phyloP scores from a whole-genome alignment of 2,888 invertebrate species.

The Drosophila monieri region DNA sequence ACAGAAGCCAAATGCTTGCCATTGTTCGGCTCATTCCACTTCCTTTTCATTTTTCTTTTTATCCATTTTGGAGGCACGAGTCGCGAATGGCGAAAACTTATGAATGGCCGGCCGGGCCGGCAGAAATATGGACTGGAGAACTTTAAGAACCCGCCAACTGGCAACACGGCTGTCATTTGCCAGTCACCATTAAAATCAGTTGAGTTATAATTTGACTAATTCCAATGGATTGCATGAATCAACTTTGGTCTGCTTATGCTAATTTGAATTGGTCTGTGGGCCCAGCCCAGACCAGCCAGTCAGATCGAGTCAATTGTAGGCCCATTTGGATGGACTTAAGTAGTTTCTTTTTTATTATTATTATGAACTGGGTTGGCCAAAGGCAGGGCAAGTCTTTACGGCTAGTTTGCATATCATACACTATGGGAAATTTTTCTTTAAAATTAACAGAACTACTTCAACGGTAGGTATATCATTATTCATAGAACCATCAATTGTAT shows the following conservation, averaged over 20 bases:
- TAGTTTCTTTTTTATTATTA: constrained; percentile 42
- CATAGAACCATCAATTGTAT: not conserved
- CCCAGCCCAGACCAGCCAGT: constrained; percentile 12
- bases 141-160: constrained; percentile 8
- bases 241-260: constrained; percentile 68
- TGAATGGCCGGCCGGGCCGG: constrained; percentile 26
- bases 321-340: constrained; percentile 54
- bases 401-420: constrained; percentile 43
- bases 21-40: constrained; percentile 35
- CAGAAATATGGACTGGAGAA: constrained; percentile 28
- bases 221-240: constrained; percentile 71
- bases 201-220: constrained; percentile 75
- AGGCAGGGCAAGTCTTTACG: constrained; percentile 38
- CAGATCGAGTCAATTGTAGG: constrained; percentile 53
- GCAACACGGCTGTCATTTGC: constrained; percentile 22
- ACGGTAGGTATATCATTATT: not conserved
- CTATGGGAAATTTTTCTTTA: not conserved
- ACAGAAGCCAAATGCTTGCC: constrained; percentile 36
- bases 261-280: constrained; percentile 47
- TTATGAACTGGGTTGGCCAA: constrained; percentile 47
- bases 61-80: constrained; percentile 19
- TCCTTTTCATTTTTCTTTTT: constrained; percentile 16
- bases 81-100: constrained; percentile 41
- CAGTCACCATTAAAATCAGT: constrained; percentile 67
- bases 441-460: not conserved